These are phyloP conservation scores for Microcebus griseorufus DNA, from an alignment of 2,113 vertebrate species.

Conservation along the genomic window DNA sequence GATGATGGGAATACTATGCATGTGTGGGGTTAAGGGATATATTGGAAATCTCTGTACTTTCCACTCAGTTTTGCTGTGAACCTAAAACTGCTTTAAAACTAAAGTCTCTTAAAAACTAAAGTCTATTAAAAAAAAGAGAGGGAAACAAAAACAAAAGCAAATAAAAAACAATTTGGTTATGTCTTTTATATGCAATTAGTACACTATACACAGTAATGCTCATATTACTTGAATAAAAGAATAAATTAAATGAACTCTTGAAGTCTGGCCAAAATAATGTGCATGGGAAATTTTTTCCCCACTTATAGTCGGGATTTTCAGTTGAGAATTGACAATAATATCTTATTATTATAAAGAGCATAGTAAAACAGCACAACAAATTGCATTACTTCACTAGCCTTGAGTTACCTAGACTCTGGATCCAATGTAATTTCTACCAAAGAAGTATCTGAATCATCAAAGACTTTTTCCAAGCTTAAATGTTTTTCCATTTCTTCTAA, in stretches of 20 bases:
- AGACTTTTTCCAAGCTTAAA: conserved; percentile 49
- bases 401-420: conserved; percentile 80
- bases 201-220: not conserved
- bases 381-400: not conserved
- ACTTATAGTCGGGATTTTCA: not conserved
- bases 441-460: conserved; percentile 68
- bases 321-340: not conserved
- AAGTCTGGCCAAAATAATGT: conserved; percentile 13
- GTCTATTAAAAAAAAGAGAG: not conserved
- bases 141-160: not conserved
- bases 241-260: conserved; percentile 6
- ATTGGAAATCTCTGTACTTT: not conserved
- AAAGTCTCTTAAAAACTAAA: not conserved
- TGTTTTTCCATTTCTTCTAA: conserved; percentile 78
- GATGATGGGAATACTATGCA: not conserved
- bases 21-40: not conserved
- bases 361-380: not conserved
- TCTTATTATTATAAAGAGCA: not conserved
- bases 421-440: conserved; percentile 69
- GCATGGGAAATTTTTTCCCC: not conserved
- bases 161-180: not conserved
- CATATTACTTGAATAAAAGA: conserved; percentile 23
- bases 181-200: not conserved
- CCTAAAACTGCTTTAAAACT: not conserved
- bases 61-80: not conserved